These are phyloP conservation scores for Endomychus coccineus DNA, from an alignment of 2,888 invertebrate genomes.

Conservation along the genomic window DNA sequence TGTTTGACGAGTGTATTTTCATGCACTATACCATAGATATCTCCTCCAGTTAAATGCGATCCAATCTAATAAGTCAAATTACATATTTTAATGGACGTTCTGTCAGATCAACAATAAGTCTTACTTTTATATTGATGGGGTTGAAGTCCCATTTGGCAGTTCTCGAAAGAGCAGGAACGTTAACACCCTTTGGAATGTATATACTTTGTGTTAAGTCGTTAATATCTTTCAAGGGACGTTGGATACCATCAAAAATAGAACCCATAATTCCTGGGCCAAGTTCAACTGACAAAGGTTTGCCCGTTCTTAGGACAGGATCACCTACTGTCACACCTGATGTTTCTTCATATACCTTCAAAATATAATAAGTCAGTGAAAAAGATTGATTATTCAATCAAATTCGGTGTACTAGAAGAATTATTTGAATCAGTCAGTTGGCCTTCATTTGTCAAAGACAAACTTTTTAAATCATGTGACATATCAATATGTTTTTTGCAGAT, in stretches of 20 bases:
- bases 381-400: too few relatives aligned
- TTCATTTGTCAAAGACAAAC: neutral
- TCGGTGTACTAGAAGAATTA: too few relatives aligned
- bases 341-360: slow-evolving; percentile 75
- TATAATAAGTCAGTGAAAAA: too few relatives aligned
- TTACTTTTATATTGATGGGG: slow-evolving; percentile 71
- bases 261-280: slow-evolving; percentile 98
- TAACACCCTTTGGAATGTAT: slow-evolving; percentile 99
- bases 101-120: neutral
- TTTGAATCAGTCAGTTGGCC: neutral
- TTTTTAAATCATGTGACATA: neutral
- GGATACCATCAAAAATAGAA: slow-evolving; percentile 99
- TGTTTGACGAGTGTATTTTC: slow-evolving; percentile 98
- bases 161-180: slow-evolving; percentile 83
- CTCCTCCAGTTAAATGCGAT: slow-evolving; percentile 98
- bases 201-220: slow-evolving; percentile 89
- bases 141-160: slow-evolving; percentile 86
- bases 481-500: slow-evolving; percentile 22
- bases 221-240: slow-evolving; percentile 96
- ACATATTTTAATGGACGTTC: neutral
- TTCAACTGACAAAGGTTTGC: slow-evolving; percentile 98
- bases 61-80: slow-evolving; percentile 54
- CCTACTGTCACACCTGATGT: slow-evolving; percentile 99
- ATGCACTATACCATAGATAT: slow-evolving; percentile 90
- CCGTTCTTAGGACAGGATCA: slow-evolving; percentile 96